Evolutionary conservation across 92 coral and sea anemone species (phyloP).

Genomic region (Isaurus tuberculatus): DNA sequence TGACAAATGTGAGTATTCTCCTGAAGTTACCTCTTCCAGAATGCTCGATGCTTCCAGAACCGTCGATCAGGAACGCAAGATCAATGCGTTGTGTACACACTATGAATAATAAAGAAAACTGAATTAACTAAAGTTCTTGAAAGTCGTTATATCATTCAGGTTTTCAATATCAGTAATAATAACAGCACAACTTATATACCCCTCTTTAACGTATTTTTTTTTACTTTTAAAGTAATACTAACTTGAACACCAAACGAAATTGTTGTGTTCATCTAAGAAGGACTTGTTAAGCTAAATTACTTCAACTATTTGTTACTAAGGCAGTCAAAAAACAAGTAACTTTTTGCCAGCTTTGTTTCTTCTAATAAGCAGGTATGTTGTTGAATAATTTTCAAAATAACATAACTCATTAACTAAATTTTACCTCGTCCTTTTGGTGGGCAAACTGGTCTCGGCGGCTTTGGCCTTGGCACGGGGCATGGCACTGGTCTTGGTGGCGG

Average conservation of each 20-base stretch:
- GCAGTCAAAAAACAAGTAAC: too few relatives aligned
- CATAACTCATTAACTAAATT: not conserved
- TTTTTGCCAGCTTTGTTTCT: too few relatives aligned
- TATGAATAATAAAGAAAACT: not conserved
- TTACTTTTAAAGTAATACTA: too few relatives aligned
- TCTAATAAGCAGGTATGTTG: too few relatives aligned
- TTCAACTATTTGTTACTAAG: too few relatives aligned
- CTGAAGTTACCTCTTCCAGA: slow-evolving; percentile 86
- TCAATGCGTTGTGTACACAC: slow-evolving; percentile 82
- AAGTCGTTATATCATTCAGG: not conserved
- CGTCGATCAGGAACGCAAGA: slow-evolving; percentile 89
- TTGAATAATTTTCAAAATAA: too few relatives aligned
- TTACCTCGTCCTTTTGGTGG: slow-evolving; percentile 41
- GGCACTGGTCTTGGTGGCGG: slow-evolving; percentile 72
- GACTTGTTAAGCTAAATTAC: too few relatives aligned
- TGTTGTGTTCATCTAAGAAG: too few relatives aligned
- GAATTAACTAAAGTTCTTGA: not conserved
- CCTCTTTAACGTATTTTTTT: too few relatives aligned
- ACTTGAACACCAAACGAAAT: too few relatives aligned
- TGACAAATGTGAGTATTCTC: slow-evolving; percentile 79
- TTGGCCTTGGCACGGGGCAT: slow-evolving; percentile 65
- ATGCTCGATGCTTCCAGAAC: slow-evolving; percentile 93
- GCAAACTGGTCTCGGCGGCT: slow-evolving; percentile 14
- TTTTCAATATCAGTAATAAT: not conserved
- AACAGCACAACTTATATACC: too few relatives aligned